Conservation (phyloP, 2,888 invertebrate genomes). For the Molanna angustata region DNA sequence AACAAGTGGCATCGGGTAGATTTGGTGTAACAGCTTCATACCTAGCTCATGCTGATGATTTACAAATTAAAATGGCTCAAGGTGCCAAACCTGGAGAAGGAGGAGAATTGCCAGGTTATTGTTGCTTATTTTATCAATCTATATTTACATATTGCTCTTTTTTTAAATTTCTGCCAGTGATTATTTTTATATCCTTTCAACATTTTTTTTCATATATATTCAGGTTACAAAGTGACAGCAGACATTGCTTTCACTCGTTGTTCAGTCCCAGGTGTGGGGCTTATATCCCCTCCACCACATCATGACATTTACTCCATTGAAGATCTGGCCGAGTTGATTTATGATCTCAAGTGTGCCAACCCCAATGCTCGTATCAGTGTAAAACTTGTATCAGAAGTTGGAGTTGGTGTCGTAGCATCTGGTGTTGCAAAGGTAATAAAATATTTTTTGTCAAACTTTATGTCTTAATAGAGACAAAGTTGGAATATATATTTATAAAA, state of each 20-base stretch:
- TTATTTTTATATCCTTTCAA: too few relatives aligned
- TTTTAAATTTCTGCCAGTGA: background rate
- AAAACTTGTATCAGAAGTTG: slow-evolving; percentile 97
- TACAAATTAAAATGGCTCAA: slow-evolving; percentile 99
- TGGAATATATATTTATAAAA: background rate
- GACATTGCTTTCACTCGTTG: slow-evolving; percentile 95
- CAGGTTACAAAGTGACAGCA: slow-evolving; percentile 79
- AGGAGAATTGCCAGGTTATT: slow-evolving; percentile 83
- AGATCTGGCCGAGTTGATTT: slow-evolving; percentile 96
- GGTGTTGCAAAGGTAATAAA: slow-evolving; percentile 87
- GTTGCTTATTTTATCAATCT: background rate
- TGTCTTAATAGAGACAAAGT: background rate
- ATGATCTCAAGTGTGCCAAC: slow-evolving; percentile 97
- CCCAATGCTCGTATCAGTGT: slow-evolving; percentile 94
- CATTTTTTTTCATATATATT: slow-evolving; percentile 16
- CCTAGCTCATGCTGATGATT: slow-evolving; percentile 94
- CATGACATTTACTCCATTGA: slow-evolving; percentile 99
- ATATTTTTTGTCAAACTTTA: background rate
- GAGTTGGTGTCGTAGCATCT: slow-evolving; percentile 98
- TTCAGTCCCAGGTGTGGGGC: slow-evolving; percentile 93
- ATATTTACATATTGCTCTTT: background rate
- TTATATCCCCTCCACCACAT: slow-evolving; percentile 98
- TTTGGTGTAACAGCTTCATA: slow-evolving; percentile 99
- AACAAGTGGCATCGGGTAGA: slow-evolving; percentile 97
- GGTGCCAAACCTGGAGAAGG: slow-evolving; percentile 99